Evolutionary conservation across 2,113 vertebrate genomes (phyloP).

Genomic region (Toxotes chatareus): DNA sequence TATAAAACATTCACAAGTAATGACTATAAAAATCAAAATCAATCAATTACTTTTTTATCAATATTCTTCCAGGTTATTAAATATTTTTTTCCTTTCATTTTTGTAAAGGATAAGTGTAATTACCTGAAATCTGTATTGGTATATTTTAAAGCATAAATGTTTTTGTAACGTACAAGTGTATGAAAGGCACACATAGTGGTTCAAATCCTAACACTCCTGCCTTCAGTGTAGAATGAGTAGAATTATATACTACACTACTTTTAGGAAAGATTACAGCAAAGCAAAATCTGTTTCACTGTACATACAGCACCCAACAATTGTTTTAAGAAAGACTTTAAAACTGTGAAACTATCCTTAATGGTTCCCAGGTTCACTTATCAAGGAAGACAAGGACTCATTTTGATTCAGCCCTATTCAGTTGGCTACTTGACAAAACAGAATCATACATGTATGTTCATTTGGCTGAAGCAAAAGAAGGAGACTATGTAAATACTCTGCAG

Average conservation of each 20-base stretch:
- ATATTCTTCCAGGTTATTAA: background rate
- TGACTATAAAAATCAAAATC: background rate
- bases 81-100: background rate
- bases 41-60: background rate
- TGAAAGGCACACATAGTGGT: background rate
- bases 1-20: background rate
- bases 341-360: background rate
- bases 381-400: background rate
- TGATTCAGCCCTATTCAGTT: background rate
- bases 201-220: background rate
- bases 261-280: background rate
- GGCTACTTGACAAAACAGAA: background rate
- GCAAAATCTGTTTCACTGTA: background rate
- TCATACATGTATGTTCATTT: background rate
- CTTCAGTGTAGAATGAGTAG: too few species aligned
- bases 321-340: background rate
- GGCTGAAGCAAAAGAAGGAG: background rate
- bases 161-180: background rate
- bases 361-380: background rate
- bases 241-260: too few species aligned
- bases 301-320: background rate
- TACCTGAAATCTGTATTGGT: background rate
- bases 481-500: slow-evolving; percentile 15
- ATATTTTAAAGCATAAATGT: background rate
- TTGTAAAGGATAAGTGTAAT: background rate